These are phyloP conservation scores for Paramormyrops hopkinsi DNA, from an alignment of 2,797 vertebrate species.

Conservation along the genomic window DNA sequence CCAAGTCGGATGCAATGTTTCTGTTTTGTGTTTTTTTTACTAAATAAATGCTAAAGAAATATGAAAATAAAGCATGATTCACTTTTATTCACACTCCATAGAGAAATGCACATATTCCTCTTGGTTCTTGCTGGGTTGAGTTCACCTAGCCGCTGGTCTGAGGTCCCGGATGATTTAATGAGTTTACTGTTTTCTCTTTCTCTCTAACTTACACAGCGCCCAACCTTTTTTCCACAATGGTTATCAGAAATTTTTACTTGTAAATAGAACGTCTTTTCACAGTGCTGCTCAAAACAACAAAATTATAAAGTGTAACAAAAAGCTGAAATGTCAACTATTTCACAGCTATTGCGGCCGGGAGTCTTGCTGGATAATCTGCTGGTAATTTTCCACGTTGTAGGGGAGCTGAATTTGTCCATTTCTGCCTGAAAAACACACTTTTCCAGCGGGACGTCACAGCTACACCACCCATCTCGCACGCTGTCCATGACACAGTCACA, in stretches of 20 bases:
- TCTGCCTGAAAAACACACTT: background rate
- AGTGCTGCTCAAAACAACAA: background rate
- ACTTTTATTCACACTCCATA: background rate
- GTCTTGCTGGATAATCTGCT: background rate
- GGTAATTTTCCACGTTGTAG: background rate
- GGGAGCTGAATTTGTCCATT: background rate
- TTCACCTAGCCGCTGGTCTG: background rate
- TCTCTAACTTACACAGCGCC: background rate
- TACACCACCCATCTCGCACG: background rate
- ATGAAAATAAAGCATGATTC: background rate
- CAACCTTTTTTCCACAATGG: background rate
- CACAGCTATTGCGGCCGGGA: background rate
- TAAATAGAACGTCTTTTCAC: background rate
- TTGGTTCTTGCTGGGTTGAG: background rate
- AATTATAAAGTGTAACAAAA: background rate
- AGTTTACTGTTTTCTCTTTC: background rate
- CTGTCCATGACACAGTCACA: background rate
- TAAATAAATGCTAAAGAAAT: background rate
- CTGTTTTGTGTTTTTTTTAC: background rate
- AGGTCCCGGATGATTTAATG: background rate
- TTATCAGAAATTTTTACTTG: background rate
- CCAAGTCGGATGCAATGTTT: background rate
- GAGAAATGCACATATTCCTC: background rate
- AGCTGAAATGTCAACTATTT: background rate
- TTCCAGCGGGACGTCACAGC: background rate